A percentile compares a stretch with the other conserved stretches of the same genome.
phyloP scores from a whole-genome alignment of 2,888 invertebrate species.

The Ochlodes sylvanus region DNA sequence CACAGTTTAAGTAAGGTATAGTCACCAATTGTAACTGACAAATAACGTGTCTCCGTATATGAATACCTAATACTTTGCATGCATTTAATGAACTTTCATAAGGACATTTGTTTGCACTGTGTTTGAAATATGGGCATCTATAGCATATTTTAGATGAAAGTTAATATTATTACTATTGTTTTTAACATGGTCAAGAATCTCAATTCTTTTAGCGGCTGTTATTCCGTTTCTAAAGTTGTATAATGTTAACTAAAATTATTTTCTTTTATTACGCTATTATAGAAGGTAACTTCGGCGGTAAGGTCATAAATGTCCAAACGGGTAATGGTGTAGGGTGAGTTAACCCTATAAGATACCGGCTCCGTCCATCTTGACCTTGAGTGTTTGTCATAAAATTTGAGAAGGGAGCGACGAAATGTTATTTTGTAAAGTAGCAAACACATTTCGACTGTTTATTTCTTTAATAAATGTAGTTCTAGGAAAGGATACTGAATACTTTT shows the following conservation, averaged over 20 bases:
- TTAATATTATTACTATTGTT: too few species aligned
- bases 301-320: slow-evolving; percentile 54
- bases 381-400: slow-evolving; percentile 43
- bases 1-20: too few species aligned
- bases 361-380: slow-evolving; percentile 40
- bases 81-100: too few species aligned
- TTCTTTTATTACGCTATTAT: slow-evolving; percentile 39
- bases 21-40: too few species aligned
- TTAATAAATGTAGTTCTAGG: not conserved
- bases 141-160: too few species aligned
- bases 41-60: too few species aligned
- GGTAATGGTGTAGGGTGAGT: slow-evolving; percentile 52
- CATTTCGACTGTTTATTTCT: not conserved
- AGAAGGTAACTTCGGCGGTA: slow-evolving; percentile 47
- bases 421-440: not conserved
- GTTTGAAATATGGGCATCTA: too few species aligned
- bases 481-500: too few species aligned
- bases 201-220: not conserved
- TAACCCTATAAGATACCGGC: slow-evolving; percentile 42
- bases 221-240: not conserved
- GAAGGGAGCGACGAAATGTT: not conserved
- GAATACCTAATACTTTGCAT: too few species aligned
- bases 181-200: not conserved
- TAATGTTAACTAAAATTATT: not conserved
- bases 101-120: too few species aligned